Base-by-base conservation (phyloP, 2,113 vertebrate genomes). In the Eudyptes chrysolophus region DNA sequence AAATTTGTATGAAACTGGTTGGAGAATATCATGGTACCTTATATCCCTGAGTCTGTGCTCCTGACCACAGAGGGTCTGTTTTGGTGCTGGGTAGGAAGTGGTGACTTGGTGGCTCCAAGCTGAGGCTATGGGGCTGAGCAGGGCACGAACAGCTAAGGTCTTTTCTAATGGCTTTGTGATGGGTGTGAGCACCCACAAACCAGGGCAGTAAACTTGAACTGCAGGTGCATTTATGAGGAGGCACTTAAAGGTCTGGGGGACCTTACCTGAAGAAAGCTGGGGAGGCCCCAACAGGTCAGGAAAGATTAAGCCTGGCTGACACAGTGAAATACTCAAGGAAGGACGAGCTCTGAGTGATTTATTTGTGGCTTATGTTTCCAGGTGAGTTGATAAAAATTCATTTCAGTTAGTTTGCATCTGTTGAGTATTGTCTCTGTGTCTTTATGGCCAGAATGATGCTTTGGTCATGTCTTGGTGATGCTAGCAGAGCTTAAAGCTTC, bases 351-450 rank as follows among this genome's bases (percentile, higher is more conserved):
- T 4, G 12, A 9, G 27, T 66, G 60, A 68, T 75, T 94, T 66
- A 51, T 65, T 77, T 78, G 61, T 77, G 36, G 4, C 20, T 94
- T 32, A 36, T 46, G 2, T 27, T 76, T 88, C 62, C 71, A 94
- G 62, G 55, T 66, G 75, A 95, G 90, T 95, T 94, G 21, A 96
- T 97, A 77, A 92, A 90, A 90, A 14, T 32, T 79, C 17, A 32
- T 83, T 87, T 21, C 40, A 13, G 57, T 88, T 78, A 49, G 92
- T 93, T 76, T 92, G 38, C 51, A 70, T 58, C 71, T 7, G 1
- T 27, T 74, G 88, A 89, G 60, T 7, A 8, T 51, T 81, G 71
- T 51, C 62, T 79, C 19, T 34, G 25, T 72, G 57, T 58, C 71
- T 92, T 19, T 86, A 64, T 46, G 76, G 44, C 81, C 71, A 60